Percentiles rank a stretch among this genome's conserved stretches.
phyloP scores from a whole-genome alignment of 2,113 vertebrate genomes.

The Hemichromis elongatus region DNA sequence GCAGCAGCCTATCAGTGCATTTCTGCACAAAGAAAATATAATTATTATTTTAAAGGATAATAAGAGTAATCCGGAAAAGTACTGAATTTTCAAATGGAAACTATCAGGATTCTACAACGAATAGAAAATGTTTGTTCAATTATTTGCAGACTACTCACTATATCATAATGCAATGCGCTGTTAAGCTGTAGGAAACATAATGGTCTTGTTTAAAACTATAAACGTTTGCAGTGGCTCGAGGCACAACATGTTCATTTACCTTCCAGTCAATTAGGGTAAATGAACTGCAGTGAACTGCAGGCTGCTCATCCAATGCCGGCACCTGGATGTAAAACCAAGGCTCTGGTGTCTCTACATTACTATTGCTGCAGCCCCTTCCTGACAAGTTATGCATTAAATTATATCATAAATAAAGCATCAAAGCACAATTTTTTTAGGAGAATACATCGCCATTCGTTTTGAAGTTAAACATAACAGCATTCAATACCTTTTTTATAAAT shows the following conservation, averaged over 20 bases:
- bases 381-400: background rate
- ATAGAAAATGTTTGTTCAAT: background rate
- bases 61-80: background rate
- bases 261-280: background rate
- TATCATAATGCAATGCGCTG: background rate
- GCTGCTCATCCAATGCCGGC: background rate
- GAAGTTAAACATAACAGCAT: background rate
- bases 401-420: background rate
- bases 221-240: background rate
- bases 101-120: background rate
- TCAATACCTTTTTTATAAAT: background rate
- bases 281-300: background rate
- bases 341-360: background rate
- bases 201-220: background rate
- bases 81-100: background rate
- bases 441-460: background rate
- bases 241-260: background rate
- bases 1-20: background rate
- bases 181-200: background rate
- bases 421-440: background rate
- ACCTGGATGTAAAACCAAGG: background rate
- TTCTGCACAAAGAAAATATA: background rate
- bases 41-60: background rate
- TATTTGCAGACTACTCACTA: background rate
- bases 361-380: background rate